Percentiles rank a stretch among this genome's conserved stretches.
phyloP scores from a whole-genome alignment of 2,888 invertebrate species.

The Deilephila elpenor region DNA sequence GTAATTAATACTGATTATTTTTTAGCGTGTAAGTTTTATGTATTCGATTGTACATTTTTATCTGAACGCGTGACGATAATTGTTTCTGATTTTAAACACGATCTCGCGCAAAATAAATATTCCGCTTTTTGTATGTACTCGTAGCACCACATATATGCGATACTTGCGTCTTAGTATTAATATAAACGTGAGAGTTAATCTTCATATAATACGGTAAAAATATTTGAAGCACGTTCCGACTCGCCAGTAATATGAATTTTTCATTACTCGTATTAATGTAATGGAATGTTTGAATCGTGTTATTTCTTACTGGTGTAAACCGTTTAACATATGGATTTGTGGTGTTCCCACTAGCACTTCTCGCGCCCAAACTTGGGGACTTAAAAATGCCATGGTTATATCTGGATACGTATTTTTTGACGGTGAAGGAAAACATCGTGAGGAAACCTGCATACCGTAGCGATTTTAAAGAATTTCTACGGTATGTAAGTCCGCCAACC shows the following conservation, averaged over 20 bases:
- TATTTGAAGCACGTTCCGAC: neutral
- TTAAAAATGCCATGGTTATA: too few species aligned
- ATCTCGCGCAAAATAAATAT: constrained; percentile 12
- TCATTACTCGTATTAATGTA: neutral
- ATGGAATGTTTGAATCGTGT: constrained; percentile 2
- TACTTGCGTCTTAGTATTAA: neutral
- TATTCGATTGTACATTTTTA: constrained; percentile 4
- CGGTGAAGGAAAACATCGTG: too few species aligned
- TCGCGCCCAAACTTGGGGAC: too few species aligned
- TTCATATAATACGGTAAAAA: neutral
- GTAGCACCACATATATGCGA: neutral
- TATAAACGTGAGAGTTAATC: neutral
- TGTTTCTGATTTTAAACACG: constrained; percentile 14
- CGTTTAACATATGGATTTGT: neutral
- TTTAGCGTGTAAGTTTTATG: neutral
- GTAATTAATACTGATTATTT: neutral
- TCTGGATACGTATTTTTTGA: too few species aligned
- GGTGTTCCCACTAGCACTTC: neutral
- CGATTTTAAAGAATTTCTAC: too few species aligned
- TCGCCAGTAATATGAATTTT: neutral
- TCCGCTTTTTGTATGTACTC: constrained; percentile 9
- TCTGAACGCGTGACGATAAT: constrained; percentile 12
- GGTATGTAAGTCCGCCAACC: too few species aligned
- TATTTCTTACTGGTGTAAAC: constrained; percentile 2
- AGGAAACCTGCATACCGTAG: too few species aligned